Base-by-base conservation (phyloP, 2,888 invertebrate species). In the Acanthosepion pharaonis region DNA sequence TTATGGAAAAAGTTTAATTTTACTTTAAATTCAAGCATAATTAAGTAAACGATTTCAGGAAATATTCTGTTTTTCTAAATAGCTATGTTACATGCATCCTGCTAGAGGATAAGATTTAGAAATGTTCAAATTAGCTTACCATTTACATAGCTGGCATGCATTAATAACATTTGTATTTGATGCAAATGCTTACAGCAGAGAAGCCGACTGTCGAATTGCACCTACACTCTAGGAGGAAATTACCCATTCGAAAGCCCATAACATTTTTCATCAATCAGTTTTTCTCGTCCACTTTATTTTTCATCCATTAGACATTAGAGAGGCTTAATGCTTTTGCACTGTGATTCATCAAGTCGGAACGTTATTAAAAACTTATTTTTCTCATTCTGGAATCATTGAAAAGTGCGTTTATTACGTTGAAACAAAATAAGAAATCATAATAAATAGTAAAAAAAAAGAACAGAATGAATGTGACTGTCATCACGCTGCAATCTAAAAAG, bases 311-410 rank as follows among this genome's bases (percentile, higher is more conserved):
- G 18, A 78, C 78, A 78, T 78, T 78, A 78, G 78, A 78, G 42
- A 78, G 78, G 78, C 78, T 15, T 78, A 78, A 78, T 78, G 78
- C 18, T 15, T 78, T 78, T 33, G 78, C 78, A 78, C 78, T 78
- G 78, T 33, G 78, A 78, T 78, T 78, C 18, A 78, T 78, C 78
- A 78, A 33, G 78, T n/a, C 78, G n/a, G 15, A 78, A 78, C 33
- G 78, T 78, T 78, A 78, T 78, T 78, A 78, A 78, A 78, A 78
- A 78, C 15, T n/a, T 78, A 78, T 78, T 78, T 78, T 33, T 78
- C 78, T 78, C 78, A n/a, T n/a, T 78, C n/a, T 33, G 3, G 78
- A 11, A 23, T 42, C 42, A 42, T 42, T 42, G 42, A 42, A 42
- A 42, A 42, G 78, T n/a, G 9, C n/a, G n/a, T 78, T 33, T 33